Conservation (phyloP, 2,113 vertebrate genomes). For the Sinocyclocheilus grahami region DNA sequence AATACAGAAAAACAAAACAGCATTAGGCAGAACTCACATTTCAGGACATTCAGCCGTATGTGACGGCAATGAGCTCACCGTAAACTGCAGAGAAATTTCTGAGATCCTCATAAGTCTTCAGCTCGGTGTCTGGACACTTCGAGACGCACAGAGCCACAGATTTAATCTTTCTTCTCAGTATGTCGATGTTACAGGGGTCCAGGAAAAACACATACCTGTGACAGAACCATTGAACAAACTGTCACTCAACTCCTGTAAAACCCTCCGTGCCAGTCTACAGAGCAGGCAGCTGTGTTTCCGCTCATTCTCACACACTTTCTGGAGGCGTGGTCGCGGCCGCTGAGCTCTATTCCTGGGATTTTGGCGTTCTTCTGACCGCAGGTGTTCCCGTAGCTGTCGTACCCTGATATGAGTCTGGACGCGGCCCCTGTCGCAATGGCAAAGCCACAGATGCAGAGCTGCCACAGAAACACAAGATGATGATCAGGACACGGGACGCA, state of each 20-base stretch:
- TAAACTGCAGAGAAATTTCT: constrained; percentile 85
- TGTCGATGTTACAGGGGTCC: constrained; percentile 93
- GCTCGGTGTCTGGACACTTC: constrained; percentile 82
- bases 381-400: constrained; percentile 97
- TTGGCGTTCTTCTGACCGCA: constrained; percentile 89
- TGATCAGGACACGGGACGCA: neutral
- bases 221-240: neutral
- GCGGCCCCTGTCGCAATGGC: constrained; percentile 91
- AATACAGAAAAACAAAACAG: neutral
- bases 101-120: constrained; percentile 82
- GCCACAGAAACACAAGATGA: constrained; percentile 49
- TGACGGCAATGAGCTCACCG: constrained; percentile 76
- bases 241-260: neutral
- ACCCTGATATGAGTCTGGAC: constrained; percentile 88
- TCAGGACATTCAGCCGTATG: neutral
- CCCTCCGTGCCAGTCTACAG: neutral
- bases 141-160: constrained; percentile 92
- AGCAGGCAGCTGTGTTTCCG: neutral
- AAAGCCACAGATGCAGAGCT: constrained; percentile 93
- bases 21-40: neutral
- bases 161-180: constrained; percentile 86
- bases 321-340: constrained; percentile 85
- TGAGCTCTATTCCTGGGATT: constrained; percentile 84
- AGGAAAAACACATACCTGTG: constrained; percentile 94
- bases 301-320: constrained; percentile 81